Base-by-base conservation (phyloP, 2,113 vertebrate genomes). In the Anhinga anhinga region DNA sequence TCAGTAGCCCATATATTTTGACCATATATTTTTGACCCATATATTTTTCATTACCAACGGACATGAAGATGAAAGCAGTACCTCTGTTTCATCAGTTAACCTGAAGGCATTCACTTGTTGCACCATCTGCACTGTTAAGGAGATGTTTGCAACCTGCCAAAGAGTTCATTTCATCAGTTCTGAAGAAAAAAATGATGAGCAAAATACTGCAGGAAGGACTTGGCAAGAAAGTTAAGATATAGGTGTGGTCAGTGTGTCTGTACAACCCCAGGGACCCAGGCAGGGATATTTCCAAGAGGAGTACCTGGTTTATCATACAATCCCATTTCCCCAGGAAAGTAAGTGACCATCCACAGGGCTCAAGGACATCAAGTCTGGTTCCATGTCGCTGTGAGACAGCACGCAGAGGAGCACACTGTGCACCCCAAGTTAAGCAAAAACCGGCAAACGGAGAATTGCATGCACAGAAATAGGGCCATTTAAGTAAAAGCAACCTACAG, bases 91-190 rank as follows among this genome's bases (percentile, higher is more conserved):
- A 95, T 40, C 79, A 91, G 74, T 86, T 90, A 94, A 90, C 55
- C 94, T 86, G 84, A 94, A 82, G 63, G 71, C 42, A 74, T 88
- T 95, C 84, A 91, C 78, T 70, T 91, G 84, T 73, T 95, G 82
- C 55, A 96, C 34, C 91, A 90, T 76, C 74, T 96, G 74, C 67
- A 96, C 87, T 73, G 53, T 76, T 93, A 82, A 93, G 66, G 81
- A 95, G 71, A 91, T 73, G 50, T 82, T 88, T 95, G 45, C 66
- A 91, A 85, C 93, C 81, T 95, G 71, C 50, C 91, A 78, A 84
- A 89, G 70, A 91, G 74, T 47, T 96, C 10, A 70, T 66, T 69
- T 63, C 38, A 88, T 88, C 74, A 86, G 71, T 42, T 85, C 63
- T 87, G 74, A 91, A 86, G 74, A 50, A 32, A 65, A 58, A 78